These are phyloP conservation scores for Siderastrea radians DNA, from an alignment of 92 coral and sea anemone species.

Conservation along the genomic window DNA sequence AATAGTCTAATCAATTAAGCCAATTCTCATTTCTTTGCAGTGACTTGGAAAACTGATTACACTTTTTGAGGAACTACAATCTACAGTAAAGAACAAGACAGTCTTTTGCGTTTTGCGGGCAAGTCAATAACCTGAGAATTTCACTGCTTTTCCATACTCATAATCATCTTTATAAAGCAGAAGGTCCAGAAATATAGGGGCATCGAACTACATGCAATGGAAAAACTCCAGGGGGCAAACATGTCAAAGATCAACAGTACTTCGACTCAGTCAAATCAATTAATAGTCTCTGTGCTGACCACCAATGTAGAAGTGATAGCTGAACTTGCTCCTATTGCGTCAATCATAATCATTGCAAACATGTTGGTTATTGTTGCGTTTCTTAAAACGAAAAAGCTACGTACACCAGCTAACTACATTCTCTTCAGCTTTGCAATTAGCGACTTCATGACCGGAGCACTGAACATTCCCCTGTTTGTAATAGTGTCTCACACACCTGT, in stretches of 20 bases:
- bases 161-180: too few relatives aligned
- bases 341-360: constrained; percentile 31
- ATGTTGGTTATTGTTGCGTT: constrained; percentile 48
- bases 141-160: too few relatives aligned
- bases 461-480: constrained; percentile 62
- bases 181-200: too few relatives aligned
- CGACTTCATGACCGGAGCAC: constrained; percentile 62
- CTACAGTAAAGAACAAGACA: too few relatives aligned
- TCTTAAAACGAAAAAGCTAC: constrained; percentile 23
- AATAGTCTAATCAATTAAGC: too few relatives aligned
- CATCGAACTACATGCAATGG: neutral
- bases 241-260: constrained; percentile 1
- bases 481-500: constrained; percentile 3
- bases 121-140: too few relatives aligned
- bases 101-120: too few relatives aligned
- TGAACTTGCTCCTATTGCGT: constrained; percentile 50
- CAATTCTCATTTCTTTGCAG: too few relatives aligned
- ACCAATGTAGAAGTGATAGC: constrained; percentile 24
- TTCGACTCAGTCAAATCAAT: neutral
- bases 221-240: neutral
- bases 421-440: constrained; percentile 64
- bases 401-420: constrained; percentile 55
- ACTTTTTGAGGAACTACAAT: too few relatives aligned
- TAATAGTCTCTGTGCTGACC: neutral
- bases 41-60: too few relatives aligned